Conservation (phyloP, 2,888 invertebrate species). For the Nematopogon swammerdamellus region DNA sequence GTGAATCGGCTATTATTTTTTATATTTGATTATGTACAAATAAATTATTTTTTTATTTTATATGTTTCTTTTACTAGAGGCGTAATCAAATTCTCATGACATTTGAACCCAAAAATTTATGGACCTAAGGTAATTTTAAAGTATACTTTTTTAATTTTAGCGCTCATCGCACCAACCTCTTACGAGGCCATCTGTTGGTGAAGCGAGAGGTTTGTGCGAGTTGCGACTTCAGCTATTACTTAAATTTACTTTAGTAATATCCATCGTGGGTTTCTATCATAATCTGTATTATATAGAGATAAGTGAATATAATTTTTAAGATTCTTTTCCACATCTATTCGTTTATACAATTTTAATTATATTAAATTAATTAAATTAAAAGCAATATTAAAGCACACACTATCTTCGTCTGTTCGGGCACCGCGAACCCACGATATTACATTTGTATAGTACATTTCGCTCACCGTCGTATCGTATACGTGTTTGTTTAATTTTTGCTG, state of each 20-base stretch:
- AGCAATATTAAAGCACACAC: background rate
- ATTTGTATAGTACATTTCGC: too few relatives aligned
- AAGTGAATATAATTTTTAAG: background rate
- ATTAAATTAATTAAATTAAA: background rate
- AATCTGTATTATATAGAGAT: background rate
- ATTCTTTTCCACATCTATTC: background rate
- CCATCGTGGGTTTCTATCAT: background rate
- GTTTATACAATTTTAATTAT: too few relatives aligned
- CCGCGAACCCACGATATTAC: too few relatives aligned
- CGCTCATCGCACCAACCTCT: too few relatives aligned
- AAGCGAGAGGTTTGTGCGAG: too few relatives aligned
- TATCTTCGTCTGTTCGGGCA: background rate
- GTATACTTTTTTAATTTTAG: background rate
- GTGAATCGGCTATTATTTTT: background rate
- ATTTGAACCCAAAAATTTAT: background rate
- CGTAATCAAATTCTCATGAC: background rate
- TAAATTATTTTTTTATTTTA: constrained; percentile 16
- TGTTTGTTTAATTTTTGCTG: too few relatives aligned
- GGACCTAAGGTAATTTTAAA: background rate
- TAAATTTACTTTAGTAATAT: background rate
- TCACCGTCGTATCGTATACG: too few relatives aligned
- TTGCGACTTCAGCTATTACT: background rate
- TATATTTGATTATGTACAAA: constrained; percentile 1
- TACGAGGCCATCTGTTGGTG: too few relatives aligned
- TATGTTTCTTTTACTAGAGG: constrained; percentile 27